Evolutionary conservation across 30 jellyfish, hydroid and myxozoan species (phyloP).

Genomic region (Hydractinia echinata): DNA sequence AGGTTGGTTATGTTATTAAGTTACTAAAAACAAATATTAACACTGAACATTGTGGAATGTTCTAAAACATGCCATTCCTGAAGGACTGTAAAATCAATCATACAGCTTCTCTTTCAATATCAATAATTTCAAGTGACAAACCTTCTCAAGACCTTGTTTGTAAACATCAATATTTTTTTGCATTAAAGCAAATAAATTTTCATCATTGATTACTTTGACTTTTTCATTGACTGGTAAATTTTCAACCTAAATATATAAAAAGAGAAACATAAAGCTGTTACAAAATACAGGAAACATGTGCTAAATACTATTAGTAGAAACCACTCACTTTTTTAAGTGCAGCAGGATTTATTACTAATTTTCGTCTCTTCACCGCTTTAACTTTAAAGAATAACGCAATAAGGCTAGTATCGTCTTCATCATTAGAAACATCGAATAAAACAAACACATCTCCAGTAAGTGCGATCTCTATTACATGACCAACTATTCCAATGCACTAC

Average conservation of each 20-base stretch:
- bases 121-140: background rate
- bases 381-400: background rate
- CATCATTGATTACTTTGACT: conserved; percentile 13
- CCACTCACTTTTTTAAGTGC: conserved; percentile 22
- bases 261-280: background rate
- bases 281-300: background rate
- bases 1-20: too few species aligned
- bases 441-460: conserved; percentile 21
- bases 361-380: background rate
- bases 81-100: too few species aligned
- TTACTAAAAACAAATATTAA: too few species aligned
- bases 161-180: conserved; percentile 12
- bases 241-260: background rate
- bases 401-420: background rate
- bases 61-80: too few species aligned
- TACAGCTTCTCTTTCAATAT: too few species aligned
- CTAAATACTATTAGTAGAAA: background rate
- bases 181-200: background rate
- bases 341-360: conserved; percentile 11
- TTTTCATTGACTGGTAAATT: background rate
- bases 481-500: conserved; percentile 31
- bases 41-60: too few species aligned
- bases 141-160: background rate
- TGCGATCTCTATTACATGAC: conserved; percentile 18
- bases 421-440: background rate